These are phyloP conservation scores for Hafferia zeledoni DNA, from an alignment of 2,797 vertebrate species.

Conservation along the genomic window DNA sequence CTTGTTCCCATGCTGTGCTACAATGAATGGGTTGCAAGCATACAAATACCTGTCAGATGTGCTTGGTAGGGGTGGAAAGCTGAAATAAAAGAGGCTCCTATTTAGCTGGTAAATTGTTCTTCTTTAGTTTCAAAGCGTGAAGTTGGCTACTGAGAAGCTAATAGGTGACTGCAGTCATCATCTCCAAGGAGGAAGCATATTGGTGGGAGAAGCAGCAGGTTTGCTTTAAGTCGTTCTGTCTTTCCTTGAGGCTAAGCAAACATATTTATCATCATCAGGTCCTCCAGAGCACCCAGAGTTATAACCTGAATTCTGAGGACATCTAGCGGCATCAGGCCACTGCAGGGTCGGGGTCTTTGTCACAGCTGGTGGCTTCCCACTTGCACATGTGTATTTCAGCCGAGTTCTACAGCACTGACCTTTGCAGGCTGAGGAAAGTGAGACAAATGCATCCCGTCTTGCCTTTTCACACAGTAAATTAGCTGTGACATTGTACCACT, in stretches of 20 bases:
- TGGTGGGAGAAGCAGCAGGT: not conserved
- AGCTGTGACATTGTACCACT: not conserved
- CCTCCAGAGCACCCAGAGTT: not conserved
- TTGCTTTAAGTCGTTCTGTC: not conserved
- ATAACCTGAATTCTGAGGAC: constrained; percentile 39
- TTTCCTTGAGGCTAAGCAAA: not conserved
- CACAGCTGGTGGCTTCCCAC: not conserved
- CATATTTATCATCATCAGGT: not conserved
- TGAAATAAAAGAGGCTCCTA: not conserved
- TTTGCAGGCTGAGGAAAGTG: not conserved
- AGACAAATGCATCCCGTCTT: not conserved
- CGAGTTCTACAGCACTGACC: not conserved
- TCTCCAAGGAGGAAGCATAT: not conserved
- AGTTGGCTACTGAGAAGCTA: not conserved
- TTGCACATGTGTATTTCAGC: not conserved
- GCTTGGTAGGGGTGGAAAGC: not conserved
- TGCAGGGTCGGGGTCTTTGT: not conserved
- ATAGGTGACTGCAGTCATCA: not conserved
- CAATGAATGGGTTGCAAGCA: not conserved
- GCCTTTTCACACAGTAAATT: not conserved
- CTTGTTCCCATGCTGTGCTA: not conserved
- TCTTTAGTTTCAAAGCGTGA: not conserved
- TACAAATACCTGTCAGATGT: not conserved
- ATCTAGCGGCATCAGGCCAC: constrained; percentile 23
- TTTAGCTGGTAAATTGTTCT: not conserved